A percentile compares a stretch with the other conserved stretches of the same genome.
Conservation (phyloP, 2,113 vertebrate genomes). For the Phyllostomus discolor region DNA sequence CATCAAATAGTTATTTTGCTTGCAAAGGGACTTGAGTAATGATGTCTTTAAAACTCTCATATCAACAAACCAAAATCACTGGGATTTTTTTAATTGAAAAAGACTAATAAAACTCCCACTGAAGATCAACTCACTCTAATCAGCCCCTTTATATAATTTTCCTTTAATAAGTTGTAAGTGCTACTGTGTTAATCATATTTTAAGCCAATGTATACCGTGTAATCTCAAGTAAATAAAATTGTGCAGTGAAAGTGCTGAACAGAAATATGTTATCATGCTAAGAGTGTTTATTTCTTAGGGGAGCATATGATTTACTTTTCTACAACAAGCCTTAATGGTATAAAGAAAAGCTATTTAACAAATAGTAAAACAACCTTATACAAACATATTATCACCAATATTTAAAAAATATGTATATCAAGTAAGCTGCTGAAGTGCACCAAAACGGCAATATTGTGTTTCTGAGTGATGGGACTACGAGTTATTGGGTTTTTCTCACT, state of each 20-base stretch:
- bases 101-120: constrained; percentile 12
- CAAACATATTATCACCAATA: neutral
- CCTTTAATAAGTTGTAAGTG: constrained; percentile 17
- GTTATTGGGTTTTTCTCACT: neutral
- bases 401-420: neutral
- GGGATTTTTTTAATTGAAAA: constrained; percentile 20
- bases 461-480: neutral
- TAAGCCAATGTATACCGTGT: neutral
- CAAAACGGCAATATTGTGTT: neutral
- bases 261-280: neutral
- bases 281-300: neutral
- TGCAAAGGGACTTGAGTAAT: constrained; percentile 4
- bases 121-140: constrained; percentile 30
- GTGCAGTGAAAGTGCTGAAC: neutral
- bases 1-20: neutral
- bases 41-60: constrained; percentile 26
- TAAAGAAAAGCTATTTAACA: neutral
- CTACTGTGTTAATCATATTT: constrained; percentile 3
- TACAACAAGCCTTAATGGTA: neutral
- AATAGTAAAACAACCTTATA: neutral
- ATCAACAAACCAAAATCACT: constrained; percentile 9
- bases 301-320: neutral
- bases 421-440: neutral
- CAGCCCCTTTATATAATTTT: neutral
- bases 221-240: neutral